A percentile compares a stretch with the other conserved stretches of the same genome.
These are phyloP conservation scores for Cladorhizidae sp. DNA, from an alignment of 37 sponge, comb jelly and placozoan species.

Conservation along the genomic window DNA sequence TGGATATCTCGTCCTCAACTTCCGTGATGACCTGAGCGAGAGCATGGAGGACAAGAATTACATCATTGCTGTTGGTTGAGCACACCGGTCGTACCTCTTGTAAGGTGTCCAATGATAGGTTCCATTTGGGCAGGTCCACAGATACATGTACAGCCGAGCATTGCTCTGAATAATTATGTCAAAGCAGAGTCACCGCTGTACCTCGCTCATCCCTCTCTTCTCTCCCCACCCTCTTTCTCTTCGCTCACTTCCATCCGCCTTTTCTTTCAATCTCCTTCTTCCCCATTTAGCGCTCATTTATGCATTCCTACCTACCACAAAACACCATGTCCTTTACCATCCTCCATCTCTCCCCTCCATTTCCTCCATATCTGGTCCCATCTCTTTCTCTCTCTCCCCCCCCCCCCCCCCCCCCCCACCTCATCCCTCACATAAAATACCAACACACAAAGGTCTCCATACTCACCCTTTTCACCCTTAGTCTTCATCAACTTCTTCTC, in stretches of 20 bases:
- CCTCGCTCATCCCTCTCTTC: too few species aligned
- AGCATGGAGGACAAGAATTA: not conserved
- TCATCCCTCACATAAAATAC: not conserved
- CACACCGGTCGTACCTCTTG: conserved; percentile 38
- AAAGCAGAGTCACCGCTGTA: too few species aligned
- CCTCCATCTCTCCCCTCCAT: not conserved
- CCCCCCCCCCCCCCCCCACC: not conserved
- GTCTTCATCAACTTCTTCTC: conserved; percentile 10
- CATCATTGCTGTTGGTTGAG: not conserved
- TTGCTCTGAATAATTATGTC: too few species aligned
- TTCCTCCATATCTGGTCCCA: not conserved
- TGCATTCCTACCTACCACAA: too few species aligned
- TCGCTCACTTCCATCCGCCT: not conserved
- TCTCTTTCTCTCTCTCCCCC: not conserved
- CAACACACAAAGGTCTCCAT: conserved; percentile 3
- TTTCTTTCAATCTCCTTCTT: too few species aligned
- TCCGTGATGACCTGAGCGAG: conserved; percentile 29
- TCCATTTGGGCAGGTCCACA: conserved; percentile 58
- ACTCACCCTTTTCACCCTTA: not conserved
- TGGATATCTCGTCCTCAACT: conserved; percentile 43
- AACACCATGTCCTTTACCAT: too few species aligned
- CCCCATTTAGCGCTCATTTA: too few species aligned
- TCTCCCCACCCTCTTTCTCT: not conserved
- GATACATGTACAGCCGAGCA: not conserved
- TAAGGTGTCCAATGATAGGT: conserved; percentile 55